phyloP scores from a whole-genome alignment of 2,888 invertebrate genomes.

The Calliscelio sp. region DNA sequence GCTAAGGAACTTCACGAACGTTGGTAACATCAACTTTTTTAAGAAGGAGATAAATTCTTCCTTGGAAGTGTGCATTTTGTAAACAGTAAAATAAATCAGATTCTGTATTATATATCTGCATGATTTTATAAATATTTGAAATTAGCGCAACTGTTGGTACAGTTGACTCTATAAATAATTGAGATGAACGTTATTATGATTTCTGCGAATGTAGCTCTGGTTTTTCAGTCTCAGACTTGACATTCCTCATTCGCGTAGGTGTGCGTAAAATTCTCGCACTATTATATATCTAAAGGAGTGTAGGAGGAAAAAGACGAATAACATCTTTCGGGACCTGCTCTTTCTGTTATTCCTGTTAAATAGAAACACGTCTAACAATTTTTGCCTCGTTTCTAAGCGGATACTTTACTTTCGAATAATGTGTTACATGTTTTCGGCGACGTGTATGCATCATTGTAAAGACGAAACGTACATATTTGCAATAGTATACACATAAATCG shows the following conservation, averaged over 20 bases:
- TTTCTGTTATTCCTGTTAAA: background rate
- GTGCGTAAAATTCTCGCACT: constrained; percentile 24
- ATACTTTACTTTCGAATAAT: constrained; percentile 14
- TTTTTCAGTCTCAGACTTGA: constrained; percentile 40
- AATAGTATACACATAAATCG: constrained; percentile 37
- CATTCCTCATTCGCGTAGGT: constrained; percentile 30
- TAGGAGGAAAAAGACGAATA: constrained; percentile 29
- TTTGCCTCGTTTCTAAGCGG: background rate
- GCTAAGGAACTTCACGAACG: too few relatives aligned
- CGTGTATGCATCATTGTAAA: constrained; percentile 18
- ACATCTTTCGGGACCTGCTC: background rate
- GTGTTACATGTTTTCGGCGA: constrained; percentile 11
- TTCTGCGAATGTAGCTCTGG: constrained; percentile 32
- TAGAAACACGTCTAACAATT: background rate
- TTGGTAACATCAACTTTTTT: too few relatives aligned
- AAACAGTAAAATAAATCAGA: too few relatives aligned
- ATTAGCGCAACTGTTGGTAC: too few relatives aligned
- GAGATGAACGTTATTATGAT: too few relatives aligned
- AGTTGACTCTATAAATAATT: too few relatives aligned
- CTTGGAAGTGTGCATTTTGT: too few relatives aligned
- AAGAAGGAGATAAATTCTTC: too few relatives aligned
- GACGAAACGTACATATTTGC: background rate
- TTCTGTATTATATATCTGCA: too few relatives aligned
- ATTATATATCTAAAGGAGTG: background rate
- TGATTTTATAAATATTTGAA: too few relatives aligned